Percentiles rank a stretch among this genome's conserved stretches.
Conservation (phyloP, 2,888 invertebrate species). For the Spialia ferax region DNA sequence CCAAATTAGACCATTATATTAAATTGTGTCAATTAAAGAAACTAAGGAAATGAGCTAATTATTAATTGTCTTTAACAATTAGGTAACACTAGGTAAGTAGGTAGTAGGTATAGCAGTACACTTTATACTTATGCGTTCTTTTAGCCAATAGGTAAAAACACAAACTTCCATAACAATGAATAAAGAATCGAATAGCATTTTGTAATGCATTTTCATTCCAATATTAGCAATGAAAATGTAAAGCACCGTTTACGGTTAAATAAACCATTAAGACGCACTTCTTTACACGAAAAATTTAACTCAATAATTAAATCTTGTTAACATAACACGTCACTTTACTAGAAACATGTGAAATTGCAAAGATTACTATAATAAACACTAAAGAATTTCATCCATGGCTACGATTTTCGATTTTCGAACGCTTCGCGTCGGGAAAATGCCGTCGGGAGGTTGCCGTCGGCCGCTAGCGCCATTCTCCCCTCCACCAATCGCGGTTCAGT, state of each 20-base stretch:
- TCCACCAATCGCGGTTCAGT: conserved; percentile 75
- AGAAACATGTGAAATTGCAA: conserved; percentile 20
- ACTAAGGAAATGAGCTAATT: too few relatives aligned
- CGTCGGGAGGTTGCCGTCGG: conserved; percentile 75
- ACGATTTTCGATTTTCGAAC: conserved; percentile 71
- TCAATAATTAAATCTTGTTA: conserved; percentile 27
- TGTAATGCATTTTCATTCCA: neutral
- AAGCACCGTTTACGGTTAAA: neutral
- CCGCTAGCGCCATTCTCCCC: conserved; percentile 69
- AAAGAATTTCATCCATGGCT: conserved; percentile 47
- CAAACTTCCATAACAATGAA: too few relatives aligned
- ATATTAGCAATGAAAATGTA: neutral
- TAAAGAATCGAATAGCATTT: neutral
- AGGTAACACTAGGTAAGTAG: too few relatives aligned
- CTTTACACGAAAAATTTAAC: neutral
- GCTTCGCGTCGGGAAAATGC: conserved; percentile 81
- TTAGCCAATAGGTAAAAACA: too few relatives aligned
- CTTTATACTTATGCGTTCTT: too few relatives aligned
- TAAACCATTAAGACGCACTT: neutral
- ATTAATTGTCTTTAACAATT: too few relatives aligned
- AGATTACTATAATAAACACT: conserved; percentile 43
- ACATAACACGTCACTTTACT: conserved; percentile 3
- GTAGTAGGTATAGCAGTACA: too few relatives aligned
- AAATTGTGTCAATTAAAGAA: too few relatives aligned
- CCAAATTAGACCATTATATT: too few relatives aligned